These are phyloP conservation scores for Lasioglossum malachurum DNA, from an alignment of 2,888 invertebrate genomes.

Conservation along the genomic window DNA sequence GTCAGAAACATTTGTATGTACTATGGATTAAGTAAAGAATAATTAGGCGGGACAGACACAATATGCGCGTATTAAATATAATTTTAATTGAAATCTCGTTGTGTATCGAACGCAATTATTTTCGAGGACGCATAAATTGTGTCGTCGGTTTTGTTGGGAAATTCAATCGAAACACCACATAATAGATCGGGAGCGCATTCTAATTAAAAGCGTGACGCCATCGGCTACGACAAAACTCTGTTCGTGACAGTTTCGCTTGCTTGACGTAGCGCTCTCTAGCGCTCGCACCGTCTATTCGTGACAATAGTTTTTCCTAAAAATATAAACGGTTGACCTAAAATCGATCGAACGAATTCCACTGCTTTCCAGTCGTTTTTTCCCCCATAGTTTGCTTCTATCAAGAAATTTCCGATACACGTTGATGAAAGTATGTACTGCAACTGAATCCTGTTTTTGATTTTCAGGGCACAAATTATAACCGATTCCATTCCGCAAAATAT, in stretches of 20 bases:
- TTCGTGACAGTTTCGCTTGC: not conserved
- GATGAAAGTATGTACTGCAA: not conserved
- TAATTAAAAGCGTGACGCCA: slow-evolving; percentile 5
- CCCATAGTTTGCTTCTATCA: not conserved
- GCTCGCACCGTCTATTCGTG: not conserved
- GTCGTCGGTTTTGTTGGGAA: not conserved
- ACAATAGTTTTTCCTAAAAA: not conserved
- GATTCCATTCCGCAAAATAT: not conserved
- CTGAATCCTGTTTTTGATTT: not conserved
- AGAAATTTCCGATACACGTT: not conserved
- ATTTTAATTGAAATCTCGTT: not conserved
- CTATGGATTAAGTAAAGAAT: not conserved
- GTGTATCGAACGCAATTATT: not conserved
- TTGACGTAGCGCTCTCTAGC: not conserved
- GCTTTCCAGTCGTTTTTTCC: not conserved
- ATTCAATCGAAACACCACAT: not conserved
- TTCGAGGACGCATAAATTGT: not conserved
- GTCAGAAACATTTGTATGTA: not conserved
- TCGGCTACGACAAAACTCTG: not conserved
- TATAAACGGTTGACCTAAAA: not conserved
- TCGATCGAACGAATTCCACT: not conserved
- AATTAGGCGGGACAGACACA: too few relatives aligned
- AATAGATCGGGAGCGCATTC: not conserved
- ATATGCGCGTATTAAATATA: not conserved
- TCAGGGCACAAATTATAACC: not conserved